These are phyloP conservation scores for Agapornis canus DNA, from an alignment of 2,797 vertebrate species.

Conservation along the genomic window DNA sequence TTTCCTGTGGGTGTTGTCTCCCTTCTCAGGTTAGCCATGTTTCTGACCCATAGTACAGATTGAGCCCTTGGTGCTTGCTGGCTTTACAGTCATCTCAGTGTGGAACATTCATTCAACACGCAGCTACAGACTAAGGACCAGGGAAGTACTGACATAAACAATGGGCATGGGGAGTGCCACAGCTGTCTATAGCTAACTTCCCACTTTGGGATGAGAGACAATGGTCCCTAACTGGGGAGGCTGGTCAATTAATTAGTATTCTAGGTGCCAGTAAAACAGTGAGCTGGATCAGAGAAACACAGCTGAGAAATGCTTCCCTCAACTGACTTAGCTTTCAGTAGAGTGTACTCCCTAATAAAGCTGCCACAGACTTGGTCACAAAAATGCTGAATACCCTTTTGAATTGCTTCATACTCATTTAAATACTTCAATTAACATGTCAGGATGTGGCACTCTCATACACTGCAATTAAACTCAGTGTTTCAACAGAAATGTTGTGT, in stretches of 20 bases:
- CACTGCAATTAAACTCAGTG: background rate
- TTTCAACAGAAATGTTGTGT: background rate
- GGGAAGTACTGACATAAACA: background rate
- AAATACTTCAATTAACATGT: background rate
- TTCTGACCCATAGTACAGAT: conserved; percentile 78
- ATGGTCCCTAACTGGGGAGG: background rate
- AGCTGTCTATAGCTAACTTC: background rate
- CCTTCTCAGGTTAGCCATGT: background rate
- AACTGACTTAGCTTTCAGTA: background rate
- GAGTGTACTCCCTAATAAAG: background rate
- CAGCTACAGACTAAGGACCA: background rate
- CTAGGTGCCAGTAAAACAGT: background rate
- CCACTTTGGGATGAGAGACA: background rate
- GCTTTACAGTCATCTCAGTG: background rate
- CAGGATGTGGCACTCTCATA: background rate
- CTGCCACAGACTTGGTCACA: background rate
- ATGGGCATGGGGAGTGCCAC: accelerated
- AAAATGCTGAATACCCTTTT: background rate
- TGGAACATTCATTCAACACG: background rate
- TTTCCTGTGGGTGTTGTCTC: conserved; percentile 20
- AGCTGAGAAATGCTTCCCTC: background rate
- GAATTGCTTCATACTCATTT: background rate
- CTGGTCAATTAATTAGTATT: background rate
- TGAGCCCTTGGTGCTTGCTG: conserved; percentile 68
- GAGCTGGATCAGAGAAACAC: background rate